These are phyloP conservation scores for Heterodera schachtii DNA, from an alignment of 1,140 invertebrate genomes.

Conservation along the genomic window DNA sequence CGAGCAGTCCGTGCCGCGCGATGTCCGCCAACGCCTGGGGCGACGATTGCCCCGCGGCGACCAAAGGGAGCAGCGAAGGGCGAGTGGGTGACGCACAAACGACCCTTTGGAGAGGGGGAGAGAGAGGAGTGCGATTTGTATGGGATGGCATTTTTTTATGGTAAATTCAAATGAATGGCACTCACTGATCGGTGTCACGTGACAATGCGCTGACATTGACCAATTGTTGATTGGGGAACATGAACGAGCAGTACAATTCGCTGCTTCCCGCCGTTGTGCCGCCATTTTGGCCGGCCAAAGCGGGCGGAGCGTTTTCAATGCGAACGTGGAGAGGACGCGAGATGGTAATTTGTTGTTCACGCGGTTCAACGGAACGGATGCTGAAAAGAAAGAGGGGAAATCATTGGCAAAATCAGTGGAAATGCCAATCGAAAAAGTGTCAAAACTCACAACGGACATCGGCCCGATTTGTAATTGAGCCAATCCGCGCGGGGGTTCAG, in stretches of 20 bases:
- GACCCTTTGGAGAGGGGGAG: constrained; percentile 40
- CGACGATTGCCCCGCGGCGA: not conserved
- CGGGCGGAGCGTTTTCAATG: constrained; percentile 56
- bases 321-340: constrained; percentile 52
- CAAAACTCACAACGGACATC: constrained; percentile 53
- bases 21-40: constrained; percentile 4
- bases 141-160: constrained; percentile 1
- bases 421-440: not conserved
- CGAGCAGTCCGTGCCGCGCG: constrained; percentile 15
- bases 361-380: constrained; percentile 57
- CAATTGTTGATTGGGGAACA: constrained; percentile 47
- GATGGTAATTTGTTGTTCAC: constrained; percentile 62
- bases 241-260: constrained; percentile 46
- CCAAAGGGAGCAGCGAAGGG: constrained; percentile 33
- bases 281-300: constrained; percentile 32
- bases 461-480: constrained; percentile 62
- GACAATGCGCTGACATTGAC: constrained; percentile 46
- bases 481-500: constrained; percentile 52
- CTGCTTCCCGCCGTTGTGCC: constrained; percentile 10
- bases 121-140: not conserved
- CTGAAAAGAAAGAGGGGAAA: constrained; percentile 15
- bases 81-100: constrained; percentile 51
- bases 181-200: constrained; percentile 22
- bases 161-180: not conserved
- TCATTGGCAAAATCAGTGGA: too few species aligned